phyloP scores from a whole-genome alignment of 2,113 vertebrate genomes.

The Eptesicus fuscus region DNA sequence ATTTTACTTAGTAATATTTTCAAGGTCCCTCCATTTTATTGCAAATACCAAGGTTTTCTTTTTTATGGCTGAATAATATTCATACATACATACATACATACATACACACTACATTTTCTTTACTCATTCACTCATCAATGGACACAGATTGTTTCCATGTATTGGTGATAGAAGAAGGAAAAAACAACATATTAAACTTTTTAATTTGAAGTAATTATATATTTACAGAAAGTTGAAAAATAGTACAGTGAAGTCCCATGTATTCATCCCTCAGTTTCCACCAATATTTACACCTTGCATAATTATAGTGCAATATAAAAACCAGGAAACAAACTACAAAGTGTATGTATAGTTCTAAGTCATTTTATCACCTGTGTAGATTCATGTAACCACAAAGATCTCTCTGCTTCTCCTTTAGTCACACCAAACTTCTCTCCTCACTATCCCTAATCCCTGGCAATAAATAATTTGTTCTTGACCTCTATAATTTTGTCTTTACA shows the following conservation, averaged over 20 bases:
- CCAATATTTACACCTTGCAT: background rate
- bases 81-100: background rate
- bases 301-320: background rate
- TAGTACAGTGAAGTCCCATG: background rate
- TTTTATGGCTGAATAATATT: background rate
- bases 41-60: background rate
- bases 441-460: background rate
- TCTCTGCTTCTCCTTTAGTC: background rate
- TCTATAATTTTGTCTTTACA: background rate
- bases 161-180: background rate
- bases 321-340: background rate
- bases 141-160: background rate
- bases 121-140: background rate
- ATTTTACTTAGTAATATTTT: background rate
- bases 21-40: background rate
- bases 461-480: background rate
- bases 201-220: conserved; percentile 25
- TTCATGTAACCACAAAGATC: background rate
- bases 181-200: background rate
- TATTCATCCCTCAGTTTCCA: background rate
- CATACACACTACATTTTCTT: background rate
- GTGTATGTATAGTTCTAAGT: background rate
- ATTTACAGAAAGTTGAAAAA: background rate
- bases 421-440: background rate
- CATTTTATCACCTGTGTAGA: background rate